These are phyloP conservation scores for Chrysolina americana DNA, from an alignment of 2,888 invertebrate species.

Conservation along the genomic window DNA sequence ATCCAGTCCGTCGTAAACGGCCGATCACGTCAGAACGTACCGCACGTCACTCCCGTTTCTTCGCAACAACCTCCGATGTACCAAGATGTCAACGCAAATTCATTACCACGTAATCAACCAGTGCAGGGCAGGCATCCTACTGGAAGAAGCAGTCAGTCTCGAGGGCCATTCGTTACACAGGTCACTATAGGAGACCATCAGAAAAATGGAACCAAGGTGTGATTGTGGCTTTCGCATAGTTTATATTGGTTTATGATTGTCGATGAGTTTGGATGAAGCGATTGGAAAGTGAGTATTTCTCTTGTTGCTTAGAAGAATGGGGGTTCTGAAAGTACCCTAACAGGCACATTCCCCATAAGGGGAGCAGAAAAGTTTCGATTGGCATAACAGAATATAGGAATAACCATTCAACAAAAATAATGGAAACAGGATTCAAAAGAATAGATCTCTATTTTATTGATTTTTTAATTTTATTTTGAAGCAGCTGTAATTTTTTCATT, in stretches of 20 bases:
- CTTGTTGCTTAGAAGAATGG: neutral
- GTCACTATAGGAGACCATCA: conserved; percentile 74
- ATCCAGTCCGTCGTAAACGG: conserved; percentile 76
- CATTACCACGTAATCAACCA: conserved; percentile 60
- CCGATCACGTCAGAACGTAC: conserved; percentile 58
- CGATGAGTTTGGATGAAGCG: neutral
- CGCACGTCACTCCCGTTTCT: conserved; percentile 43
- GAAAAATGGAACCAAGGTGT: conserved; percentile 68
- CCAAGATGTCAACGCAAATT: conserved; percentile 64
- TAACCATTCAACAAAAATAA: neutral
- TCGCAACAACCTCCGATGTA: conserved; percentile 47
- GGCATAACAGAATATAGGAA: neutral
- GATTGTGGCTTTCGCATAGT: conserved; percentile 30
- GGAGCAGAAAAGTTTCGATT: neutral
- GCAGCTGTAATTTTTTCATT: no score
- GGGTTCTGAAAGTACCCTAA: neutral
- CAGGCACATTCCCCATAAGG: neutral
- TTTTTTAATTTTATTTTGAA: no score
- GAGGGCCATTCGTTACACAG: conserved; percentile 76
- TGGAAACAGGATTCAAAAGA: no score
- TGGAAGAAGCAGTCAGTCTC: conserved; percentile 53
- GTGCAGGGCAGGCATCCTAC: conserved; percentile 48
- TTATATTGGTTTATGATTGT: neutral
- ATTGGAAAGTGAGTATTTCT: neutral
- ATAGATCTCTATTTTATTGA: no score